Evolutionary conservation across 23 tunicate species (phyloP), one percentile per base, ranked within the genome.

Genomic region (Styela clava): DNA sequence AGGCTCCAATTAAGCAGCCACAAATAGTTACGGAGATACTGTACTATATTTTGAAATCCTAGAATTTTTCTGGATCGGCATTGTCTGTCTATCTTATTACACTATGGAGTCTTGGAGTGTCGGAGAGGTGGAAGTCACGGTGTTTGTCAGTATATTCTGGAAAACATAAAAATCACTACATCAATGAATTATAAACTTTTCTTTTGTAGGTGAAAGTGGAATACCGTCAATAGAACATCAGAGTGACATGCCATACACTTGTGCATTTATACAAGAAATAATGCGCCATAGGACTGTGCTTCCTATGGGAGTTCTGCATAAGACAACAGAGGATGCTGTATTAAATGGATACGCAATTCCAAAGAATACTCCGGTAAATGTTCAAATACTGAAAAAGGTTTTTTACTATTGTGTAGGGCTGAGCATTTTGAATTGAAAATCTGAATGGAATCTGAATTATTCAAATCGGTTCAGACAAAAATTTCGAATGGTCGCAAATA

Each of bases 231-330:
- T 76, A 26, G 37, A 76, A 44, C 64, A 44, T 24, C 20, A 56
- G 21, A 64, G 44, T 37, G n/a, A 36, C 0, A 44, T 76, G 81
- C 81, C 81, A 7, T 76, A 36, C 81, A 76, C 81, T 21, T 76
- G 81, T 31, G 81, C 81, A 27, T 76, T 76, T 31, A 76, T 76
- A 16, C 81, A 76, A 1, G 81, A 76, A 52, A 76, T 44, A 24
- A 36, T 76, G 65, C 52, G 81, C 9, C 81, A 76, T 29, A 36
- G 69, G 44, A 36, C 81, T 26, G 22, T 76, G 63, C 29, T 44
- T 51, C 81, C 81, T 0, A 25, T 76, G 30, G 81, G 81, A 21
- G 79, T 74, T 29, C 33, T 74, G 21, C 79, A 74, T 24, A 74
- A 74, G 23, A 31, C 79, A 25, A 25, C 21, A 20, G 67, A 27